A percentile compares a stretch with the other conserved stretches of the same genome.
Evolutionary conservation across 2,113 vertebrate genomes (phyloP).

Genomic region (Rhinopomastus cyanomelas): DNA sequence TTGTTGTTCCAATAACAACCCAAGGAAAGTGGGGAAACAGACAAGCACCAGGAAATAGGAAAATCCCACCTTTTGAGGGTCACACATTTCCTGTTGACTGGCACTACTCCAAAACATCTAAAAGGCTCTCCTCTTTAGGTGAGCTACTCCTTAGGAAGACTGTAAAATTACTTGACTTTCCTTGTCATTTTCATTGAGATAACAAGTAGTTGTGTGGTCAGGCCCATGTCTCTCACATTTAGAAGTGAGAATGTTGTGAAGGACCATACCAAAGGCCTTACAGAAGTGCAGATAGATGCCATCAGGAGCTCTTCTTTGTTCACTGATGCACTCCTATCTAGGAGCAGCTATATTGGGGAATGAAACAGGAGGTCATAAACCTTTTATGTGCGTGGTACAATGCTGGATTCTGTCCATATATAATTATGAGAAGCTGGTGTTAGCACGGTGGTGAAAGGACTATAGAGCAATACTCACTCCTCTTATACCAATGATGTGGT

Average conservation of each 20-base stretch:
- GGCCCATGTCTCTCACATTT: background rate
- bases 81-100: background rate
- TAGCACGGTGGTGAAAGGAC: background rate
- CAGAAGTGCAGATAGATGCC: background rate
- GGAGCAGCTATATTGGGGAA: background rate
- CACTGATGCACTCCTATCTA: background rate
- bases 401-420: background rate
- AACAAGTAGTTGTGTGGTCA: background rate
- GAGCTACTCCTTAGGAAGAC: background rate
- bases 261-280: background rate
- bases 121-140: background rate
- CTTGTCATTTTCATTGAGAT: background rate
- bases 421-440: background rate
- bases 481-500: background rate
- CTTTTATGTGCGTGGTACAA: background rate
- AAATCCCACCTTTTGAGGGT: background rate
- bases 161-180: background rate
- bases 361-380: background rate
- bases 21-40: background rate
- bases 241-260: background rate
- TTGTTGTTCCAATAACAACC: background rate
- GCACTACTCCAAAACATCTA: background rate
- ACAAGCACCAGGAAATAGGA: background rate
- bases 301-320: background rate
- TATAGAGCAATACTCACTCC: background rate